Percentiles rank a stretch among this genome's conserved stretches.
These are phyloP conservation scores for Drosophila rhopaloa DNA, from an alignment of 1,140 invertebrate species.

Conservation along the genomic window DNA sequence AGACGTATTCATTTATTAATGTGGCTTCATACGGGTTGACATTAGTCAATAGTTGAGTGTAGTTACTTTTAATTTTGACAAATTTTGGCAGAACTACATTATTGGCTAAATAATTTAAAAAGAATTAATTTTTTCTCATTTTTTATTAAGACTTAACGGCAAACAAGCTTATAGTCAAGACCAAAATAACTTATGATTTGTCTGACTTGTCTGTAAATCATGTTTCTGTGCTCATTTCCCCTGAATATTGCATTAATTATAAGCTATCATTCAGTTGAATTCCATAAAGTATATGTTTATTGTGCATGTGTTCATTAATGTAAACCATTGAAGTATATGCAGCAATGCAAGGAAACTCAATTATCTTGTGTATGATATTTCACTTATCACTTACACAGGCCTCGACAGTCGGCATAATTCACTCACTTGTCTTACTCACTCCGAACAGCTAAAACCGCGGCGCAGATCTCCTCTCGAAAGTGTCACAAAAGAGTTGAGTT, in stretches of 20 bases:
- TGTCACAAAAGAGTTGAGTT: constrained; percentile 54
- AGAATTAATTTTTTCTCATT: no score
- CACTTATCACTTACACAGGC: constrained; percentile 42
- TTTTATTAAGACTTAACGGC: no score
- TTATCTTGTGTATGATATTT: constrained; percentile 50
- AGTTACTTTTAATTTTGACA: no score
- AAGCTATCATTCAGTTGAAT: constrained; percentile 24
- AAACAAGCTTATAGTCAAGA: not conserved
- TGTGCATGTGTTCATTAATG: constrained; percentile 13
- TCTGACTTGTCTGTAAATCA: not conserved
- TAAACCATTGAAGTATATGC: constrained; percentile 1
- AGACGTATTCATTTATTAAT: no score
- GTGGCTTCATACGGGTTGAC: no score
- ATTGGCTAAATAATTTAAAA: no score
- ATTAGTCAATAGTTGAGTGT: no score
- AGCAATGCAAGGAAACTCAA: constrained; percentile 36
- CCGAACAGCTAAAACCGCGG: not conserved
- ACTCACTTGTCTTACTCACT: constrained; percentile 38
- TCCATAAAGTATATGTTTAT: constrained; percentile 9
- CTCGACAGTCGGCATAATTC: constrained; percentile 31
- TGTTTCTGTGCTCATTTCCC: not conserved
- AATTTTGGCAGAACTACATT: no score
- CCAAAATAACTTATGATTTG: not conserved
- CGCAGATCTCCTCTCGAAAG: constrained; percentile 37
- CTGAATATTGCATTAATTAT: constrained; percentile 13